Percentiles rank a stretch among this genome's conserved stretches.
Conservation (phyloP, 2,113 vertebrate species). For the Myotis yumanensis region DNA sequence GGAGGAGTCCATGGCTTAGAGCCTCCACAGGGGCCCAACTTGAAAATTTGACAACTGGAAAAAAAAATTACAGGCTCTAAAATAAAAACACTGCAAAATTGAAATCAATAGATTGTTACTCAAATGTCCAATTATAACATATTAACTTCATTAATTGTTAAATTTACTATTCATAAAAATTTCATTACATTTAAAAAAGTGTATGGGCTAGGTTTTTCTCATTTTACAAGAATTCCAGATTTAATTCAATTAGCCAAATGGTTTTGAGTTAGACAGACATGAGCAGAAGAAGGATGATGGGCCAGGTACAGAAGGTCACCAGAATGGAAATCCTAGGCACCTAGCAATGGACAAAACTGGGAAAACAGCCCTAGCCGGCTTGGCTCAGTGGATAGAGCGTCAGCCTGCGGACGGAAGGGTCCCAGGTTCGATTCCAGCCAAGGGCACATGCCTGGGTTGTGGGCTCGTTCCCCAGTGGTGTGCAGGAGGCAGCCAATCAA, state of each 20-base stretch:
- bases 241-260: conserved; percentile 50
- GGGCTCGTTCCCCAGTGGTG: too few species aligned
- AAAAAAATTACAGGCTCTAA: conserved; percentile 39
- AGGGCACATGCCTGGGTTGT: too few species aligned
- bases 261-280: not conserved
- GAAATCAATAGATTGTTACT: conserved; percentile 67
- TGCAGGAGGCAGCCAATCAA: too few species aligned
- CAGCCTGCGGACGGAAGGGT: too few species aligned
- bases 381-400: too few species aligned
- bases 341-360: too few species aligned
- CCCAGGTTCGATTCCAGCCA: too few species aligned
- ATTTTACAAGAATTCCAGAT: conserved; percentile 46
- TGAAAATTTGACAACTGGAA: not conserved
- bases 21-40: not conserved
- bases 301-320: too few species aligned
- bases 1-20: not conserved
- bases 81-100: conserved; percentile 47
- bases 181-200: conserved; percentile 58
- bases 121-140: conserved; percentile 46
- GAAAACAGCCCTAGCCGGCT: too few species aligned
- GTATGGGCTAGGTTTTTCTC: conserved; percentile 37
- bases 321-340: too few species aligned
- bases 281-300: too few species aligned
- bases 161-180: conserved; percentile 66
- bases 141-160: conserved; percentile 69